Conservation (phyloP, 2,113 vertebrate genomes). For the Alectura lathami region DNA sequence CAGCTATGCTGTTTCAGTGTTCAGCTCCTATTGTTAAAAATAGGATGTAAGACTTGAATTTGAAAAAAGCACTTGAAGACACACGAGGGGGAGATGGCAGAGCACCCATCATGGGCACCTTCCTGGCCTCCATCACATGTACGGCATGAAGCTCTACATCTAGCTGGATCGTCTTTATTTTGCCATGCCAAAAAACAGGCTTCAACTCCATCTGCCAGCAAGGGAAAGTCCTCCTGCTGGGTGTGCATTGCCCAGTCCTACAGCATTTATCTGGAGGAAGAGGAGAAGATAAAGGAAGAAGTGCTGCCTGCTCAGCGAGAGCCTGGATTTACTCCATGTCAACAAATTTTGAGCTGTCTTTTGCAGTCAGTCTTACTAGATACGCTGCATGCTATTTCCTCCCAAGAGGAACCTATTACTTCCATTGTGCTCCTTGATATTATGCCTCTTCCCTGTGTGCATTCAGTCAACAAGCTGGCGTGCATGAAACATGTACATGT, state of each 20-base stretch:
- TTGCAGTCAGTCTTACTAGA: neutral
- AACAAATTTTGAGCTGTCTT: neutral
- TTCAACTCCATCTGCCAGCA: neutral
- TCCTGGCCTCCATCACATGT: neutral
- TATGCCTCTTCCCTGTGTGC: neutral
- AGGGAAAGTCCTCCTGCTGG: neutral
- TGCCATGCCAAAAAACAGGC: neutral
- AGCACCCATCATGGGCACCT: neutral
- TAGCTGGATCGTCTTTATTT: neutral
- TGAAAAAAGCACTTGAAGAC: neutral
- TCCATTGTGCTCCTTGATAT: neutral
- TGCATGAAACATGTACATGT: too few species aligned
- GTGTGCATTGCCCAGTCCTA: neutral
- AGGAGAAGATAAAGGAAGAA: neutral
- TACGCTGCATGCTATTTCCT: neutral
- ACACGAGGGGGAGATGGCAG: neutral
- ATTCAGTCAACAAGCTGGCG: neutral
- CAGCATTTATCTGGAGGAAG: neutral
- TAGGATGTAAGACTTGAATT: neutral
- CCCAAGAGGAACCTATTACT: neutral
- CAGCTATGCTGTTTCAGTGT: neutral
- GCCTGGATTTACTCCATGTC: neutral
- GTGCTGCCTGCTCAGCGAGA: neutral
- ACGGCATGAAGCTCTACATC: neutral
- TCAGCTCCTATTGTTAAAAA: conserved; percentile 27